Conservation (phyloP, 2,797 vertebrate species). For the Picus viridis region DNA sequence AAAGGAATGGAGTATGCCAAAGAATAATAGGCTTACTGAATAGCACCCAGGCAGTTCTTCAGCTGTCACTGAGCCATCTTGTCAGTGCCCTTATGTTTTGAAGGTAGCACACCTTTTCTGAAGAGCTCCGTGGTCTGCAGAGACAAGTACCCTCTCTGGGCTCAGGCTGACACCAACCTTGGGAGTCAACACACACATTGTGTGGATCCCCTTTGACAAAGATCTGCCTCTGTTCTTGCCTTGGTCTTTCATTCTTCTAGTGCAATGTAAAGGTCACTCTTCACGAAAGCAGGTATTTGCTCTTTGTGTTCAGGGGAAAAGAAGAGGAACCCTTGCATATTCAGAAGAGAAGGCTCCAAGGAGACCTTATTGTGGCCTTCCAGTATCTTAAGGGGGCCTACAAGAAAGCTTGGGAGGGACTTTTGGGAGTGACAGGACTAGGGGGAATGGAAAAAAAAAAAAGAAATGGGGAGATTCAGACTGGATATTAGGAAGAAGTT, state of each 20-base stretch:
- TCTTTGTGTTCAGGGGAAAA: conserved; percentile 23
- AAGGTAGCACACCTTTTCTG: neutral
- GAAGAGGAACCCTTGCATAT: neutral
- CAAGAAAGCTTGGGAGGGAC: too few species aligned
- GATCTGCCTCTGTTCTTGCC: conserved; percentile 27
- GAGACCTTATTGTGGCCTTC: too few species aligned
- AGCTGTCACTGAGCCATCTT: neutral
- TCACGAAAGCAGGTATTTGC: conserved; percentile 39
- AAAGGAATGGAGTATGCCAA: neutral
- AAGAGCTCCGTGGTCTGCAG: neutral
- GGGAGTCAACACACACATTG: neutral
- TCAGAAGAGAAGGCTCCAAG: too few species aligned
- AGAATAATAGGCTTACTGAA: conserved; percentile 22
- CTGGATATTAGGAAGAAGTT: too few species aligned
- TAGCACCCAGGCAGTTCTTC: neutral
- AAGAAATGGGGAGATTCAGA: too few species aligned
- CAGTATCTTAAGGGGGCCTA: too few species aligned
- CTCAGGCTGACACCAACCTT: neutral
- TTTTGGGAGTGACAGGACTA: too few species aligned
- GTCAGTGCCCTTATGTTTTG: neutral
- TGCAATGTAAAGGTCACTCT: conserved; percentile 51
- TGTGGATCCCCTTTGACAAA: neutral
- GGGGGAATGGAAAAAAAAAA: too few species aligned
- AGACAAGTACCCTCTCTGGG: neutral
- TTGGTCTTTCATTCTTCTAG: conserved; percentile 12